These are phyloP conservation scores for Chaetodon trifascialis DNA, from an alignment of 2,113 vertebrate genomes.

Conservation along the genomic window DNA sequence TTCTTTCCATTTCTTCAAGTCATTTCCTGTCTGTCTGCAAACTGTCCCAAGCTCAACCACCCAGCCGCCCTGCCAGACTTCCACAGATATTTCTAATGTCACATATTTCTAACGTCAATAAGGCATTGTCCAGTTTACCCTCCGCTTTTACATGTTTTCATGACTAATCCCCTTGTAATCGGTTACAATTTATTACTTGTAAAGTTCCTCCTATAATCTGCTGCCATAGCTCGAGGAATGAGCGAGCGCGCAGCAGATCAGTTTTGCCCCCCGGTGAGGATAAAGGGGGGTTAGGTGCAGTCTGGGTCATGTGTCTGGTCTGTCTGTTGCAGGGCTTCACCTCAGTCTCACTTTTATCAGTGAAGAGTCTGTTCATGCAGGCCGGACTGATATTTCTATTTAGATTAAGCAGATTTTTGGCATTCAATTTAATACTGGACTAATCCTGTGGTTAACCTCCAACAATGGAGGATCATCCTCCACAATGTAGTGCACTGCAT, in stretches of 20 bases:
- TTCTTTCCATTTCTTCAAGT: slow-evolving; percentile 17
- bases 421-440: background rate
- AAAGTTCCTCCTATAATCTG: slow-evolving; percentile 60
- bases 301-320: slow-evolving; percentile 66
- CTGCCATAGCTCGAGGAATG: slow-evolving; percentile 22
- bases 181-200: slow-evolving; percentile 58
- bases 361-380: background rate
- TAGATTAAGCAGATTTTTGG: background rate
- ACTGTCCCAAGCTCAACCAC: background rate
- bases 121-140: slow-evolving; percentile 21
- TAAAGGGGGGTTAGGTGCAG: slow-evolving; percentile 52
- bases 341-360: background rate
- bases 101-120: slow-evolving; percentile 27
- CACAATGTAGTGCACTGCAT: background rate
- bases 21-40: slow-evolving; percentile 44
- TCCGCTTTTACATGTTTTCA: slow-evolving; percentile 46
- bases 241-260: slow-evolving; percentile 28
- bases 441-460: background rate
- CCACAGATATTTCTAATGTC: slow-evolving; percentile 24
- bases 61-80: background rate
- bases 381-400: slow-evolving; percentile 13
- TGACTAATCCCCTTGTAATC: slow-evolving; percentile 69
- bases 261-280: slow-evolving; percentile 34
- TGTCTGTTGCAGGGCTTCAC: background rate
- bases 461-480: background rate